Conservation (phyloP, 1,140 invertebrate species). For the Lepidostoma basale region DNA sequence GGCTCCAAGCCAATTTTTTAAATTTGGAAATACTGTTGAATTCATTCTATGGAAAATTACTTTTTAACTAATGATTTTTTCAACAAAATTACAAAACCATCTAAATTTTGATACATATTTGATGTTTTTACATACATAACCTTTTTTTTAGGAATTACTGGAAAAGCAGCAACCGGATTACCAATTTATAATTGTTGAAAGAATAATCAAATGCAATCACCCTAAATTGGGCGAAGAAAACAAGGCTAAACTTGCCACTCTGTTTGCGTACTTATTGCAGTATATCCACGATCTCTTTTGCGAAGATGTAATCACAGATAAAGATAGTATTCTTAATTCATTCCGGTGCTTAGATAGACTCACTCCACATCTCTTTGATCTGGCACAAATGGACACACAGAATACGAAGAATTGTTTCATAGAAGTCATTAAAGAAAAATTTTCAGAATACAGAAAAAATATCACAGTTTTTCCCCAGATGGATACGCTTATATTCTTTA, state of each 20-base stretch:
- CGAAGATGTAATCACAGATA: constrained; percentile 56
- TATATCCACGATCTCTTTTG: constrained; percentile 71
- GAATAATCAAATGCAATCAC: constrained; percentile 87
- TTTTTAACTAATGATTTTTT: too few species aligned
- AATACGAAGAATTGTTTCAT: constrained; percentile 68
- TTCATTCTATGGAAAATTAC: too few species aligned
- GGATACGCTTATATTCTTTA: constrained; percentile 80
- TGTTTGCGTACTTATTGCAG: constrained; percentile 78
- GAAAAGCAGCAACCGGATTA: constrained; percentile 64
- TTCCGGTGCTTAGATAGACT: constrained; percentile 70
- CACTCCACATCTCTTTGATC: constrained; percentile 72
- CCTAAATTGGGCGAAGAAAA: constrained; percentile 76
- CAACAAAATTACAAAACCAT: too few species aligned
- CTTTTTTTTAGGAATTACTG: constrained; percentile 63
- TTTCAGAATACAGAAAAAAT: constrained; percentile 68
- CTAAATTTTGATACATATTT: neutral
- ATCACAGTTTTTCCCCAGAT: constrained; percentile 70
- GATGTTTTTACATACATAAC: constrained; percentile 7
- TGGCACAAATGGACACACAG: constrained; percentile 72
- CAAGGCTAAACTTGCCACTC: constrained; percentile 73
- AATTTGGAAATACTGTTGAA: too few species aligned
- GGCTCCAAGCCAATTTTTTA: too few species aligned
- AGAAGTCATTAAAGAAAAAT: constrained; percentile 77
- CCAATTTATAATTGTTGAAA: constrained; percentile 74
- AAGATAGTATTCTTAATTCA: constrained; percentile 59